Base-by-base conservation (phyloP, 2,113 vertebrate species). In the Ardeotis arabs region DNA sequence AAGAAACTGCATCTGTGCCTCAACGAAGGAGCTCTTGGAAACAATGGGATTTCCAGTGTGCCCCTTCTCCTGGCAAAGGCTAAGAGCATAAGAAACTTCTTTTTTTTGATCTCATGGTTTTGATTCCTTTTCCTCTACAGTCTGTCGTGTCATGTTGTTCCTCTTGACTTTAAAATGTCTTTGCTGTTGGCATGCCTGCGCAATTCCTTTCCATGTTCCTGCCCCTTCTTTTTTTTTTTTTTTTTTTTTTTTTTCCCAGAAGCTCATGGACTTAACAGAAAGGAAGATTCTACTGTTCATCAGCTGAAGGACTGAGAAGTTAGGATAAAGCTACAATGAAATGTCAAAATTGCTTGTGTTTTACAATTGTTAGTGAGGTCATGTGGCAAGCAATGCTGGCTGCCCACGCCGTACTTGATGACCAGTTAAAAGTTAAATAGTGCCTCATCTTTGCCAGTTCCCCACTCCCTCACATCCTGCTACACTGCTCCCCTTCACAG, bases 121-220 rank as follows among this genome's bases (percentile, higher is more conserved):
- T 91, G 89, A 90, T 88, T 96, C 47, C 45, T 90, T 90, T 94
- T 85, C 78, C 45, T 93, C 75, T 82, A n/a, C 80, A 84, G 87
- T 92, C 96, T 89, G 91, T 95, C 77, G 81, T 50, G 63, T 60
- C 90, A 28, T 59, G 37, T 60, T 89, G 28, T 17, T 72, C 50
- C 24, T 81, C 62, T 89, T 95, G 94, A 96, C 97, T 96, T 97
- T 87, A 94, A 91, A 94, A 93, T 47, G 76, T 53, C 94, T 90
- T 93, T 97, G 95, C 93, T 96, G 55, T 75, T 95, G 87, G 94
- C 70, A 18, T 95, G 94, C 85, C 82, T 59, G 37, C 67, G 76
- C 93, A 87, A 84, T 60, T 90, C 28, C 70, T 86, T 96, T 81
- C 59, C 70, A 37, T 68, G 41, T 96, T 84, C 68, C 93, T 27